Evolutionary conservation across 2,888 invertebrate genomes (phyloP).

Genomic region (Rhagonycha lutea): DNA sequence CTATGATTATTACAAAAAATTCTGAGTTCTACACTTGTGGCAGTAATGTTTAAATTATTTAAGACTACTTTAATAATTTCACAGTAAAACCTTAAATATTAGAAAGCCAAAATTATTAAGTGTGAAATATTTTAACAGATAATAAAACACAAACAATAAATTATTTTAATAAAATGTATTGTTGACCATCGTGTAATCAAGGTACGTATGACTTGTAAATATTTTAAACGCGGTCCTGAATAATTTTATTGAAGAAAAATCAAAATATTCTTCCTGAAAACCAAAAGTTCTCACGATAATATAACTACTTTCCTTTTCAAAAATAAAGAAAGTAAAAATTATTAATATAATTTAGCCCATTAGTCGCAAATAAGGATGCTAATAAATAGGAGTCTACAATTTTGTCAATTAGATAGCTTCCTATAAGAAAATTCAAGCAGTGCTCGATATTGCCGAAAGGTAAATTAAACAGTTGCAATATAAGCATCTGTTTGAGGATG

Average conservation of each 20-base stretch:
- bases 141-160: background rate
- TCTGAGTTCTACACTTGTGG: background rate
- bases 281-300: background rate
- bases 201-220: no score
- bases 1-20: background rate
- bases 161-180: background rate
- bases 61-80: background rate
- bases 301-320: background rate
- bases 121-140: background rate
- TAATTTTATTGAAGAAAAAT: no score
- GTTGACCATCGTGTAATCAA: background rate
- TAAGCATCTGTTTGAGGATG: background rate
- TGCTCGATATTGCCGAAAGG: background rate
- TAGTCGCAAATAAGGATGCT: background rate
- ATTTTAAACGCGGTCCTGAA: no score
- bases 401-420: background rate
- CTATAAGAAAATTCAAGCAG: background rate
- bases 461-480: background rate
- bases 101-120: background rate
- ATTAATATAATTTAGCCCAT: background rate
- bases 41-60: background rate
- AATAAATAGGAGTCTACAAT: background rate
- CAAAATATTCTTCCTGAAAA: background rate
- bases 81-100: background rate
- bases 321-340: background rate